Percentiles rank a stretch among this genome's conserved stretches.
phyloP scores from a whole-genome alignment of 2,888 invertebrate species.

The Latrodectus elegans region DNA sequence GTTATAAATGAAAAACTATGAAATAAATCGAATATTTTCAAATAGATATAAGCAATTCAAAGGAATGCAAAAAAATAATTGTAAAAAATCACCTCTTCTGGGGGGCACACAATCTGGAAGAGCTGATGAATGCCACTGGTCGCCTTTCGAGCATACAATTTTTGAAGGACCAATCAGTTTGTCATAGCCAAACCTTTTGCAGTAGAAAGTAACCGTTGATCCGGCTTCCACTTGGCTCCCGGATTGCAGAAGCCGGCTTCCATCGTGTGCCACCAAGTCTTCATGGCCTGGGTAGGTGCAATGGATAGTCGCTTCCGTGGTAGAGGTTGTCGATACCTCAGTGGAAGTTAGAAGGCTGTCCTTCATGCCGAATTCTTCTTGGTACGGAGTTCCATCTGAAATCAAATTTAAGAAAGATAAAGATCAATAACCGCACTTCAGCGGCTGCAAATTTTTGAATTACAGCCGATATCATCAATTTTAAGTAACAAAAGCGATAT shows the following conservation, averaged over 20 bases:
- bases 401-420: too few relatives aligned
- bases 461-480: too few relatives aligned
- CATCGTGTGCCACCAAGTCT: slow-evolving; percentile 14
- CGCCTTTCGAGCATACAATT: slow-evolving; percentile 15
- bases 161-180: slow-evolving; percentile 14
- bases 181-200: slow-evolving; percentile 10
- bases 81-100: neutral
- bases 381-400: neutral
- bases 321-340: neutral
- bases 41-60: too few relatives aligned
- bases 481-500: too few relatives aligned
- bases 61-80: neutral
- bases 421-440: too few relatives aligned
- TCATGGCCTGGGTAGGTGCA: slow-evolving; percentile 15
- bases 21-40: too few relatives aligned
- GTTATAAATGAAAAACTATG: too few relatives aligned
- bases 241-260: neutral
- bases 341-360: neutral
- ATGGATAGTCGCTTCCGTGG: neutral
- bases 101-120: slow-evolving; percentile 25
- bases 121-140: slow-evolving; percentile 21
- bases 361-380: neutral
- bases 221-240: slow-evolving; percentile 15
- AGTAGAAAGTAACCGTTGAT: slow-evolving; percentile 21
- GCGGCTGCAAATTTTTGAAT: too few relatives aligned